A percentile compares a stretch with the other conserved stretches of the same genome.
These are phyloP conservation scores for Thinocorus orbignyianus DNA, from an alignment of 2,113 vertebrate species.

Conservation along the genomic window DNA sequence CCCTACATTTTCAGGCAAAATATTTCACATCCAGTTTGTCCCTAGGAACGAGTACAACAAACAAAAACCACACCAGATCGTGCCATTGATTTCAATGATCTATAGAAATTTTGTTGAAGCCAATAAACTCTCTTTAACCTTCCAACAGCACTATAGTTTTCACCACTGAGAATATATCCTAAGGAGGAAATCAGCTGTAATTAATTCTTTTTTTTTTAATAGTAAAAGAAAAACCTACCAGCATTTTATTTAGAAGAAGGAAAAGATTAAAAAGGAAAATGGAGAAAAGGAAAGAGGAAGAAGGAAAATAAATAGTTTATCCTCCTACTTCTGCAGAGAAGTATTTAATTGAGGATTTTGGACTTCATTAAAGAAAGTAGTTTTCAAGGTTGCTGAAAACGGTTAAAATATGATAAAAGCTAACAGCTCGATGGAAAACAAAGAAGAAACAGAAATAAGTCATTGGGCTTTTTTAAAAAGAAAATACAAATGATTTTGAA, in stretches of 20 bases:
- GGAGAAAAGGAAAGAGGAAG: neutral
- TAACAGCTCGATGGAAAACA: neutral
- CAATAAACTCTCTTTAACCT: neutral
- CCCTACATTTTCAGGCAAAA: neutral
- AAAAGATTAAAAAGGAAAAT: neutral
- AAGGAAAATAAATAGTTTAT: neutral
- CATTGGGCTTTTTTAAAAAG: neutral
- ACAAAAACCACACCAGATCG: neutral
- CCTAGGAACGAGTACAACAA: neutral
- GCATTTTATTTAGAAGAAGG: neutral
- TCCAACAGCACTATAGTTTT: neutral
- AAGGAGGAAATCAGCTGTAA: neutral
- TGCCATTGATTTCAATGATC: accelerated
- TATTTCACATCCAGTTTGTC: neutral
- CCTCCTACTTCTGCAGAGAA: neutral
- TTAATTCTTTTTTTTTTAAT: neutral
- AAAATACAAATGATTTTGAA: neutral
- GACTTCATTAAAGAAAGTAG: neutral
- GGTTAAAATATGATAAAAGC: neutral
- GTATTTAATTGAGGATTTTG: neutral
- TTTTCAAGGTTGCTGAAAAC: neutral
- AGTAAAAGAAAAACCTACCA: neutral
- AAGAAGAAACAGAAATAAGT: neutral
- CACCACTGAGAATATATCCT: neutral
- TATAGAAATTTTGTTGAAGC: neutral